Evolutionary conservation across 2,113 vertebrate genomes (phyloP), one percentile per base, ranked within the genome.

Genomic region (Miniopterus natalensis): DNA sequence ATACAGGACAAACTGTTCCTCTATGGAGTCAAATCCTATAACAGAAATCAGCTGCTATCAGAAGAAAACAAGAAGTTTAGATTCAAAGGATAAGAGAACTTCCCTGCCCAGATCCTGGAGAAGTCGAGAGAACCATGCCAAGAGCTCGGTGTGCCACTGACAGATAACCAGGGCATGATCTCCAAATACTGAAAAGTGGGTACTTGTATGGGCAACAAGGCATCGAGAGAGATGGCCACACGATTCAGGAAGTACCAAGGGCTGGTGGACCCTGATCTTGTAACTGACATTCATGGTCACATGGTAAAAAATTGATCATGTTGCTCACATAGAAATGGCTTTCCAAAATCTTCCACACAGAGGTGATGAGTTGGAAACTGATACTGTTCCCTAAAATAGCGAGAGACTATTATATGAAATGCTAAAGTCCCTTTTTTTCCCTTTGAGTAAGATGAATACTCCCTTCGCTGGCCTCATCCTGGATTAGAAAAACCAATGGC

Each of bases 341-440:
- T 90, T 84, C 31, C 79, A 70, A 79, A 79, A 80, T 88, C n/a
- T 79, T 73, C 29, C 40, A 77, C 31, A 36, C 55, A 70, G 68
- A 73, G 75, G 12, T 63, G 2, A 9, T 20, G 15, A 81, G 65
- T 7, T 75, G 65, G 83, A 91, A 84, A 71, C 27, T 29, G 51
- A 36, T 61, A 65, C 12, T 68, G 27, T 74, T 90, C n/a, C 47
- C 45, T 65, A 42, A 88, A 80, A 93, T 25, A 91, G 31, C 40
- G 80, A 66, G 88, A 90, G 21, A 84, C 68, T 68, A 83, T 55
- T 53, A 80, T 2, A 45, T 1, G 73, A 85, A 84, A 68, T 73
- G 65, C 42, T 29, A 3, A 55, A 79, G 40, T 36, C 23, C 31
- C 20, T 45, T 71, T 73, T 77, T 47, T 45, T 40, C 29, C 71